A percentile compares a stretch with the other conserved stretches of the same genome.
Evolutionary conservation across 2,113 vertebrate genomes (phyloP).

Genomic region (Pantherophis guttatus): DNA sequence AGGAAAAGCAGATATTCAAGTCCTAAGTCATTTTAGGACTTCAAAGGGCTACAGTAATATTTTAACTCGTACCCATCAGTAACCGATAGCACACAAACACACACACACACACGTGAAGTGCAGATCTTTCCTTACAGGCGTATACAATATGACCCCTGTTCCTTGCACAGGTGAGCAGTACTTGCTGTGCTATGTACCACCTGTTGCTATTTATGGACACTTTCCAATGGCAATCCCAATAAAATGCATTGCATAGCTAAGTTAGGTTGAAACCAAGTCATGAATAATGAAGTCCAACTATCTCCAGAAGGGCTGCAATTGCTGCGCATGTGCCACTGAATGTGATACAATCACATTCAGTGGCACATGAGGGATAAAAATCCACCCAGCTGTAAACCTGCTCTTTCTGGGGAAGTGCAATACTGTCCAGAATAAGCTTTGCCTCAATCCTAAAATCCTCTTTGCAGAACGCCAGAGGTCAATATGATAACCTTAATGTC

Average conservation of each 20-base stretch:
- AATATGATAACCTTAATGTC: not conserved
- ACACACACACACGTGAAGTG: not conserved
- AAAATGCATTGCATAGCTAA: not conserved
- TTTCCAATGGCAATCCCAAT: not conserved
- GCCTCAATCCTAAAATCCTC: not conserved
- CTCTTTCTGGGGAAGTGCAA: not conserved
- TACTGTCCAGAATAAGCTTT: not conserved
- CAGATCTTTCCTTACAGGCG: not conserved
- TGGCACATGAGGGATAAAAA: not conserved
- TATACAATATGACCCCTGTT: not conserved
- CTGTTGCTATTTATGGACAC: not conserved
- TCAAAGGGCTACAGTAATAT: not conserved
- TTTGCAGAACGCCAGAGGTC: not conserved
- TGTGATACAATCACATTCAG: not conserved
- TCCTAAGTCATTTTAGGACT: not conserved
- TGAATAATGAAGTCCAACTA: not conserved
- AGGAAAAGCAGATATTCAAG: not conserved
- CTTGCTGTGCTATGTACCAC: not conserved
- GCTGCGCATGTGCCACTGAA: no score
- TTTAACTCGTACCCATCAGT: not conserved
- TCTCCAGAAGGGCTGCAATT: not conserved
- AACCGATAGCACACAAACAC: not conserved
- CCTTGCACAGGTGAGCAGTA: not conserved
- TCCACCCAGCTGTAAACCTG: not conserved
- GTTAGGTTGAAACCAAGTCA: not conserved